phyloP scores from a whole-genome alignment of 2,797 vertebrate genomes.

The Pantherophis alleghaniensis region DNA sequence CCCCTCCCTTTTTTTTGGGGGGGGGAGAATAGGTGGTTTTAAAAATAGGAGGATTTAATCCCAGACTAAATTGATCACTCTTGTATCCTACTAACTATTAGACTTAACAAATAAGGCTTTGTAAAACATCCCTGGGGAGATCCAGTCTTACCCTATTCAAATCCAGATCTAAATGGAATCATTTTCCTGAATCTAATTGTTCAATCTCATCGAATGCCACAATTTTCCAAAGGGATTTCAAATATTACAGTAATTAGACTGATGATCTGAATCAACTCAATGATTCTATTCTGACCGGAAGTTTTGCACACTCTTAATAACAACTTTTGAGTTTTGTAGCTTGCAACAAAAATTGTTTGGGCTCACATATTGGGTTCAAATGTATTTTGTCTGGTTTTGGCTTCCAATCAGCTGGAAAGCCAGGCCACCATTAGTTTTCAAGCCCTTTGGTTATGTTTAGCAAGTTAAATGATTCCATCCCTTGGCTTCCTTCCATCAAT shows the following conservation, averaged over 20 bases:
- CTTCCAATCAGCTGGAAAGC: neutral
- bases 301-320: neutral
- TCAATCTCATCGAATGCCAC: neutral
- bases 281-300: neutral
- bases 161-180: neutral
- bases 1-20: too few relatives aligned
- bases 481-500: neutral
- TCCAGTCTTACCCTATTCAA: neutral
- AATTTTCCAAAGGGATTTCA: neutral
- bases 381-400: neutral
- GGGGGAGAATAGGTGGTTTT: too few relatives aligned
- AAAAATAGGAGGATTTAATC: neutral
- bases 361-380: neutral
- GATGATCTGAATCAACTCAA: neutral
- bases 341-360: neutral
- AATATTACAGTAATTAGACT: neutral
- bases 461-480: neutral
- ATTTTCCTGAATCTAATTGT: neutral
- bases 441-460: neutral
- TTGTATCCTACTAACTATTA: neutral
- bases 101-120: neutral
- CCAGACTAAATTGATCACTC: neutral
- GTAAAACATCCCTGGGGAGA: neutral
- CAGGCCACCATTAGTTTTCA: neutral
- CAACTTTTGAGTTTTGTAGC: neutral